These are phyloP conservation scores for Oenanthe oenanthe DNA, from an alignment of 2,113 vertebrate species.

Conservation along the genomic window DNA sequence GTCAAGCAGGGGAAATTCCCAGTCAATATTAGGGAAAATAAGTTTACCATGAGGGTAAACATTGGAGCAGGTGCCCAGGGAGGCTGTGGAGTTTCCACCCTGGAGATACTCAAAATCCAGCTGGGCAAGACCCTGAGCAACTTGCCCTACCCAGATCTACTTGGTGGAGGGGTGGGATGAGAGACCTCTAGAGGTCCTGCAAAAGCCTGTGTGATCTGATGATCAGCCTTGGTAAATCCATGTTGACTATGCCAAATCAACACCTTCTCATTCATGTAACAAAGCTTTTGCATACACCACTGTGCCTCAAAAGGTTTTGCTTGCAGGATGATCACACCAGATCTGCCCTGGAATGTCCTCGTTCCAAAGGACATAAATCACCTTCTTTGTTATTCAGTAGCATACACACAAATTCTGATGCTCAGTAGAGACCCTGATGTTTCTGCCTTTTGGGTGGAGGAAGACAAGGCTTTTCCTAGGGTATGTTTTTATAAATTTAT, in stretches of 20 bases:
- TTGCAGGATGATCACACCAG: neutral
- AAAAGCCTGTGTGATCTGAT: neutral
- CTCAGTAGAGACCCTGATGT: neutral
- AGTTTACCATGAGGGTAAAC: neutral
- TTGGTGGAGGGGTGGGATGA: neutral
- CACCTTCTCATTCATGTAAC: neutral
- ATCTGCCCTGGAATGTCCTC: neutral
- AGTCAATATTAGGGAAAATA: neutral
- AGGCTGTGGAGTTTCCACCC: neutral
- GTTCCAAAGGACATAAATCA: neutral
- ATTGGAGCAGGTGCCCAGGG: neutral
- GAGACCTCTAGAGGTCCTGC: neutral
- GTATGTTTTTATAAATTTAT: neutral
- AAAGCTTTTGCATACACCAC: neutral
- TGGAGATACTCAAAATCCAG: neutral
- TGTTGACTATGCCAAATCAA: neutral
- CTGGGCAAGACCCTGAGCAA: neutral
- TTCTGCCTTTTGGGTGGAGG: neutral
- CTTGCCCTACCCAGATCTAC: neutral
- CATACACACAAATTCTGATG: neutral
- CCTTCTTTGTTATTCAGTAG: neutral
- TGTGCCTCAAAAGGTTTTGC: neutral
- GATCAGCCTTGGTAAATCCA: neutral
- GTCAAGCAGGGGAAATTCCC: slow-evolving; percentile 9
- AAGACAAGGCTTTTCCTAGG: neutral